Percentiles rank a stretch among this genome's conserved stretches.
Evolutionary conservation across 2,797 vertebrate genomes (phyloP).

Genomic region (Peromyscus aztecus): DNA sequence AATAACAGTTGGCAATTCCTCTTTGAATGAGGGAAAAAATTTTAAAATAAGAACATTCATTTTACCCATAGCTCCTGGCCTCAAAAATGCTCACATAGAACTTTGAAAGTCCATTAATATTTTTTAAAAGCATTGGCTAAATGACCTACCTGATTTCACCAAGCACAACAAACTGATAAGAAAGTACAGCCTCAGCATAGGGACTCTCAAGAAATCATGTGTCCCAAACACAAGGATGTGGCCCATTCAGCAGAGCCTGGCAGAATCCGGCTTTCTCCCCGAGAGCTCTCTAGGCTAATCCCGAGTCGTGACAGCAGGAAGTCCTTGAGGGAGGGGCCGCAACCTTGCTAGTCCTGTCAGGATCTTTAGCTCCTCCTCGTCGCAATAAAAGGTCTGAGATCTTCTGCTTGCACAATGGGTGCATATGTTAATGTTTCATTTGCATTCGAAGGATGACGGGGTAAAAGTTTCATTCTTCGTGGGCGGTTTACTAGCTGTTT

Average conservation of each 20-base stretch:
- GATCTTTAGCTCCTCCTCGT: slow-evolving; percentile 81
- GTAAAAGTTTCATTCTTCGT: slow-evolving; percentile 79
- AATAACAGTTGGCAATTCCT: slow-evolving; percentile 22
- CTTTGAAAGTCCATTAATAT: not conserved
- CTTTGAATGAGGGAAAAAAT: not conserved
- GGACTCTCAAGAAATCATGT: slow-evolving; percentile 61
- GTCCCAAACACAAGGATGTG: not conserved
- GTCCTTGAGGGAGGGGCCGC: slow-evolving; percentile 71
- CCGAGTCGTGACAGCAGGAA: slow-evolving; percentile 86
- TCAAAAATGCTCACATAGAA: not conserved
- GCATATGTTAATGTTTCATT: slow-evolving; percentile 58
- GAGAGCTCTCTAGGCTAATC: not conserved
- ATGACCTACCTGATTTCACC: slow-evolving; percentile 86
- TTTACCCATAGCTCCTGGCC: slow-evolving; percentile 21
- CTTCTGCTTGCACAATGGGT: slow-evolving; percentile 55
- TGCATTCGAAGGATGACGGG: slow-evolving; percentile 80
- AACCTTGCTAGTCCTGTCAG: slow-evolving; percentile 73
- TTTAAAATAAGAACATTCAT: slow-evolving; percentile 18
- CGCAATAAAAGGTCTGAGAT: slow-evolving; percentile 81
- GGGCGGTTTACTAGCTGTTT: slow-evolving; percentile 78
- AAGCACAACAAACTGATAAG: slow-evolving; percentile 79
- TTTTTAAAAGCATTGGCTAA: not conserved
- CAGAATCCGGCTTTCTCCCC: not conserved
- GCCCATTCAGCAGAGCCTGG: slow-evolving; percentile 16
- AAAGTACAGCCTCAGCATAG: slow-evolving; percentile 81